These are phyloP conservation scores for Parnassius smintheus DNA, from an alignment of 2,888 invertebrate species.

Conservation along the genomic window DNA sequence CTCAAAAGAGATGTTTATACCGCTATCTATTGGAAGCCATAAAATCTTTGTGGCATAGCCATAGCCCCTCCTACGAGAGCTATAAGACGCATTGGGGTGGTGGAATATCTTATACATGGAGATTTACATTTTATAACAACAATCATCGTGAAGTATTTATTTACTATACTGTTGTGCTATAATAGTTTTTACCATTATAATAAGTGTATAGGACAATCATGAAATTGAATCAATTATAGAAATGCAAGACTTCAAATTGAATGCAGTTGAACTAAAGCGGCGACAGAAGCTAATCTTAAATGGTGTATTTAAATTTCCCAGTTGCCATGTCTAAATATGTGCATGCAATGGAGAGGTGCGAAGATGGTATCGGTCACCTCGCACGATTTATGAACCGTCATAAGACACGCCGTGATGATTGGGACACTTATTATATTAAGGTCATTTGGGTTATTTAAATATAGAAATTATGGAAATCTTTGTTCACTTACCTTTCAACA, in stretches of 20 bases:
- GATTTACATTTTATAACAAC: no score
- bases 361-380: conserved; percentile 28
- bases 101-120: no score
- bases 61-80: no score
- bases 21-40: no score
- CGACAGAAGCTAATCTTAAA: conserved; percentile 21
- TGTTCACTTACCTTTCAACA: conserved; percentile 19
- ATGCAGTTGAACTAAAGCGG: neutral
- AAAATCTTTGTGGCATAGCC: no score
- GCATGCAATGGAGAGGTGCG: conserved; percentile 28
- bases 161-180: neutral
- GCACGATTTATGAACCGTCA: conserved; percentile 32
- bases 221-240: conserved; percentile 6
- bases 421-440: conserved; percentile 24
- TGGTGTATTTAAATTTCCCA: conserved; percentile 24
- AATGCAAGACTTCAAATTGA: conserved; percentile 9
- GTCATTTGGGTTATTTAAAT: conserved; percentile 20
- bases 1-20: no score
- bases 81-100: no score
- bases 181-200: neutral
- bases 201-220: neutral
- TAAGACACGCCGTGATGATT: conserved; percentile 23
- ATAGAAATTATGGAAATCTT: conserved; percentile 20
- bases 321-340: conserved; percentile 19
- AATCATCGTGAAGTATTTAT: no score